Evolutionary conservation across 2,888 invertebrate genomes (phyloP).

Genomic region (Hydrotaea diabolus): DNA sequence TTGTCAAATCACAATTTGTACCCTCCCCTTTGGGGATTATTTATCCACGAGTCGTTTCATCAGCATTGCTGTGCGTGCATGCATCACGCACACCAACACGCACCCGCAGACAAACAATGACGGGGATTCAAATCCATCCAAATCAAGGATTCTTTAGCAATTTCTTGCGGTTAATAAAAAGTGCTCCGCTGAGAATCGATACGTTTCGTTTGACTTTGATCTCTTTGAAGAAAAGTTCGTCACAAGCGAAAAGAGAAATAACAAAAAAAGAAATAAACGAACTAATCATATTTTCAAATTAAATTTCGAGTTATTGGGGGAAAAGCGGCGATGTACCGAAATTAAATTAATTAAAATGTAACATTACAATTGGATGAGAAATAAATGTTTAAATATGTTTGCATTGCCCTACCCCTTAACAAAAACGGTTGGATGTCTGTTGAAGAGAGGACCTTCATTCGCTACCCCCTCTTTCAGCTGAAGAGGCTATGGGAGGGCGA

Average conservation of each 20-base stretch:
- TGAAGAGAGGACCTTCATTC: background rate
- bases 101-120: constrained; percentile 21
- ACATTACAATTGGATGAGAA: constrained; percentile 51
- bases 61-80: background rate
- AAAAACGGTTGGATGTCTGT: constrained; percentile 4
- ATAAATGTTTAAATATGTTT: constrained; percentile 49
- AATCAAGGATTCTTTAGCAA: constrained; percentile 61
- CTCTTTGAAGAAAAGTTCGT: constrained; percentile 12
- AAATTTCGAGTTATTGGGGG: constrained; percentile 43
- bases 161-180: constrained; percentile 59
- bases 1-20: background rate
- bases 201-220: constrained; percentile 52
- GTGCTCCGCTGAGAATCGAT: constrained; percentile 39
- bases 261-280: background rate
- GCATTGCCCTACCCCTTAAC: background rate
- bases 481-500: background rate
- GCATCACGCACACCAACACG: background rate
- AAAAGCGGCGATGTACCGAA: constrained; percentile 33
- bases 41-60: background rate
- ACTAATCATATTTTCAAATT: constrained; percentile 46
- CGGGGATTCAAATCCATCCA: constrained; percentile 18
- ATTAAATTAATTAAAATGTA: constrained; percentile 62
- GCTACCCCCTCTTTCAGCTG: background rate
- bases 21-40: background rate
- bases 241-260: background rate